Conservation (phyloP, 2,113 vertebrate species). For the Sander vitreus region DNA sequence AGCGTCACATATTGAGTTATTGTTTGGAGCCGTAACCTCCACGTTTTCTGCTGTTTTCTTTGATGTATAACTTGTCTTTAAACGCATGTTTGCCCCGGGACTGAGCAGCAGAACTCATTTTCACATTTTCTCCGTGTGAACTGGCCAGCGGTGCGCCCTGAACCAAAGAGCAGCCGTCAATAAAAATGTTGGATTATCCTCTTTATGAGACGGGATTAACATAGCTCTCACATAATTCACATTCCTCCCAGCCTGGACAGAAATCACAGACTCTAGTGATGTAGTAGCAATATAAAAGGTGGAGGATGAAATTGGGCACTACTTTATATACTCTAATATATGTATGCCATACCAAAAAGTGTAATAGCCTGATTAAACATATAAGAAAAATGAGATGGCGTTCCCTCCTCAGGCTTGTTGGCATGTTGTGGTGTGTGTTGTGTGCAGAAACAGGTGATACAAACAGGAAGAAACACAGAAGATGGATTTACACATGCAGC, state of each 20-base stretch:
- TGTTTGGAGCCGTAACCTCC: not conserved
- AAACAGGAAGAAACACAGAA: slow-evolving; percentile 16
- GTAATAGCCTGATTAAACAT: not conserved
- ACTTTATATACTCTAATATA: not conserved
- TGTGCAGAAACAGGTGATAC: not conserved
- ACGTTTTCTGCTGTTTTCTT: not conserved
- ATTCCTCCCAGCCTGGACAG: slow-evolving; percentile 45
- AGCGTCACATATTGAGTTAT: not conserved
- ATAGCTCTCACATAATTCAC: slow-evolving; percentile 56
- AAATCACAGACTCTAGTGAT: slow-evolving; percentile 13
- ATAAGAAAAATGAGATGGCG: not conserved
- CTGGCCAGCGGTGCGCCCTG: slow-evolving; percentile 21
- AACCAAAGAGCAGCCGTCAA: slow-evolving; percentile 51
- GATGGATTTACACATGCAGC: slow-evolving; percentile 52
- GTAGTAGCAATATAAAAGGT: not conserved
- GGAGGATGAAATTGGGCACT: not conserved
- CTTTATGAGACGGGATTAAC: slow-evolving; percentile 73
- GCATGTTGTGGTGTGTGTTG: not conserved
- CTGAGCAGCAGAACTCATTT: slow-evolving; percentile 19
- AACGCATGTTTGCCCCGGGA: not conserved
- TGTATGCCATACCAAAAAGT: not conserved
- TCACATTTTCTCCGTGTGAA: slow-evolving; percentile 52
- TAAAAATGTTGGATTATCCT: slow-evolving; percentile 76
- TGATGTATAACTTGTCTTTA: not conserved
- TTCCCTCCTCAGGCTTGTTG: not conserved